phyloP scores from a whole-genome alignment of 2,113 vertebrate genomes.

The Machaerirhynchus nigripectus region DNA sequence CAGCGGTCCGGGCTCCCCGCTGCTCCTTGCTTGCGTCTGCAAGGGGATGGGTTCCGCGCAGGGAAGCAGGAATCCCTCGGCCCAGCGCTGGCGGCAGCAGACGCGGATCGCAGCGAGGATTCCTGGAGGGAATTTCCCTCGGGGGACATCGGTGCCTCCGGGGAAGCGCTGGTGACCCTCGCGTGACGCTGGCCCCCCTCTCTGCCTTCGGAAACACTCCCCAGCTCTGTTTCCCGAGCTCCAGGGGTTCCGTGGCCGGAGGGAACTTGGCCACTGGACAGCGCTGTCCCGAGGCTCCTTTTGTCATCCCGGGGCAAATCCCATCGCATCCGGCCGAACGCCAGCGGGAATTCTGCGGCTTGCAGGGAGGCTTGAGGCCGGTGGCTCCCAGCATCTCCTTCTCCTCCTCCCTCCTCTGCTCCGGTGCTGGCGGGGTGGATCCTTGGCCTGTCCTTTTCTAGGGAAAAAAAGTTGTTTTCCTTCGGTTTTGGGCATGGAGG shows the following conservation, averaged over 20 bases:
- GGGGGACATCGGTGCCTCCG: not conserved
- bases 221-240: not conserved
- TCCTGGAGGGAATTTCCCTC: not conserved
- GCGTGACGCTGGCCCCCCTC: not conserved
- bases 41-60: fast-evolving
- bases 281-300: not conserved
- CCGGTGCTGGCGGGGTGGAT: too few species aligned
- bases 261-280: not conserved
- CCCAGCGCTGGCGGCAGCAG: fast-evolving
- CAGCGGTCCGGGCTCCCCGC: fast-evolving
- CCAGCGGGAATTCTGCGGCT: not conserved
- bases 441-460: not conserved
- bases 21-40: not conserved
- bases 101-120: not conserved
- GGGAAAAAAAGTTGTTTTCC: not conserved
- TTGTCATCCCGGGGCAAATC: not conserved
- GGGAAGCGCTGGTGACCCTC: not conserved
- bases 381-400: not conserved
- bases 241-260: not conserved
- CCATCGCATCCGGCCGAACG: fast-evolving
- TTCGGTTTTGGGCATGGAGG: fast-evolving
- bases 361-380: not conserved
- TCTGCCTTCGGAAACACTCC: not conserved
- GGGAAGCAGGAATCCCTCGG: not conserved
- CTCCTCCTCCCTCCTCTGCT: not conserved